These are phyloP conservation scores for Danio albolineatus DNA, from an alignment of 2,797 vertebrate genomes.

Conservation along the genomic window DNA sequence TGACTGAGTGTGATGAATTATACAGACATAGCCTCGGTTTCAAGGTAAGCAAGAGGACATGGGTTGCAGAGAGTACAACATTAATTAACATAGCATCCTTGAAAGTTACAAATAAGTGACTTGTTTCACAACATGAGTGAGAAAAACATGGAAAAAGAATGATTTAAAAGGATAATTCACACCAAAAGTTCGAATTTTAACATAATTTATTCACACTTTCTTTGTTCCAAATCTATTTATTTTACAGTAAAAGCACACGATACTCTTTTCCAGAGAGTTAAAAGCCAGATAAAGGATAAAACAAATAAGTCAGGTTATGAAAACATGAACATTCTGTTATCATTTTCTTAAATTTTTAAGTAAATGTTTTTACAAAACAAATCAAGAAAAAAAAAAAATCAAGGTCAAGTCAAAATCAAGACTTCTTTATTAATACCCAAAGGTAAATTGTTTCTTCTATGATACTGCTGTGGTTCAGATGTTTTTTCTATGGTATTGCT, in stretches of 20 bases:
- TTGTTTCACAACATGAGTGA: background rate
- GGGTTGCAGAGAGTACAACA: slow-evolving; percentile 19
- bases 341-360: too few relatives aligned
- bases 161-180: background rate
- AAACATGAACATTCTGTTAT: too few relatives aligned
- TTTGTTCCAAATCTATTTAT: background rate
- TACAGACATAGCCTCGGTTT: slow-evolving; percentile 42
- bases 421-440: too few relatives aligned
- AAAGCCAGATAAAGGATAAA: too few relatives aligned
- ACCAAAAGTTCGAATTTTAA: background rate
- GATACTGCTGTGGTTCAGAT: too few relatives aligned
- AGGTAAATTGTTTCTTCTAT: too few relatives aligned
- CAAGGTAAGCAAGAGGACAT: slow-evolving; percentile 52
- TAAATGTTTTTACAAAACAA: too few relatives aligned
- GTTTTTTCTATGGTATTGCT: too few relatives aligned
- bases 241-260: background rate
- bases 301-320: too few relatives aligned
- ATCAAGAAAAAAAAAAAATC: too few relatives aligned
- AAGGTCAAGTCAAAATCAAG: too few relatives aligned
- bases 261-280: background rate
- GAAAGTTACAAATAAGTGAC: background rate
- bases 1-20: slow-evolving; percentile 54
- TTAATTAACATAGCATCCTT: slow-evolving; percentile 22
- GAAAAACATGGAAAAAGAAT: background rate
- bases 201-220: background rate